Base-by-base conservation (phyloP, 92 coral and sea anemone species). In the Diadumene lineata region DNA sequence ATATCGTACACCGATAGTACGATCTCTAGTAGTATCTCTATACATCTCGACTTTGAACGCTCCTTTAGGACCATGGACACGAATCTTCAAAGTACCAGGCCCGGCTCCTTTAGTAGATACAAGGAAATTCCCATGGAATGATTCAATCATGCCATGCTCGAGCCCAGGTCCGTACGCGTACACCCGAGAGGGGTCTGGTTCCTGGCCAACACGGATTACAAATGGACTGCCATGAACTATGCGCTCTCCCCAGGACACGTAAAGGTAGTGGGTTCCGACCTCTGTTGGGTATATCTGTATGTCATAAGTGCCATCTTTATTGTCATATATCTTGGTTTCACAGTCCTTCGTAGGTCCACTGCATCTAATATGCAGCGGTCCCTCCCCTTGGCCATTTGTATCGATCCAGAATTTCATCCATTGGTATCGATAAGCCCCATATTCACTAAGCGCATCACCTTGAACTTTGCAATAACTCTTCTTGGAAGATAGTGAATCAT, bases 31-130 rank as follows among this genome's bases (percentile, higher is more conserved):
- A 10, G 82, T 81, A 81, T 91, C 97, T 22, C 98, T 94, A 92
- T 83, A 94, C 98, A 94, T 94, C 75, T 94, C 98, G 29, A 94
- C 98, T 77, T 94, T 94, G 78, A 94, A 94, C 26, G 98, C 98
- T 19, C 98, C 82, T 34, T 77, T 77, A 2, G 98, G 98, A 0
- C 98, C 98, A 68, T 94, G 98, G 71, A 94, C 88, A 33, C 94
- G 75, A 72, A 94, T 90, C 84, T 94, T 94, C 56, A 94, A 86
- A 16, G 97, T 94, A 33, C 98, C 98, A n/a, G 98, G 97, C 11
- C 98, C 98, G 0, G 98, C 98, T 31, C 98, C 98, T 62, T 88
- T 94, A 67, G 98, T 94, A 62, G 92, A 97, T 11, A 94, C 98
- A 43, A 94, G 85, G 87, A 94, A 94, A 61, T 79, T 85, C 2